Base-by-base conservation (phyloP, 2,797 vertebrate genomes). In the Acanthiza pusilla region DNA sequence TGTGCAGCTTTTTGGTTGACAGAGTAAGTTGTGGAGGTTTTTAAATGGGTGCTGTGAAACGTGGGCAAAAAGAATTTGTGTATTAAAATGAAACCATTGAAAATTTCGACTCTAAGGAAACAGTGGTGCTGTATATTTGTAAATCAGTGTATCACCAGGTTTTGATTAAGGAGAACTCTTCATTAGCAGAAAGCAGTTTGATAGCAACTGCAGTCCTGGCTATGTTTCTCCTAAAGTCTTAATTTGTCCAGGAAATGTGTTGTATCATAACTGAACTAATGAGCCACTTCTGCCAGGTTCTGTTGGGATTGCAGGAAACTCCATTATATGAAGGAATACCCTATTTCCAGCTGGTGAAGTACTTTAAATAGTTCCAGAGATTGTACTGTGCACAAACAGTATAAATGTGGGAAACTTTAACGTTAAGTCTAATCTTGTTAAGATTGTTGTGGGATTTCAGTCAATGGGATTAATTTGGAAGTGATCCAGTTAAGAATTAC, bases 401-500 rank as follows among this genome's bases (percentile, higher is more conserved):
- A 19, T 72, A 58, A 86, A 89, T 83, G n/a, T 7, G 13, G 78
- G 62, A 88, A 88, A 85, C 21, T 20, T 54, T 12, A 72, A 71
- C 55, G 20, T 71, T 51, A 21, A 32, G 25, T 57, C 36, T 71
- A 32, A 50, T 72, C 91, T 88, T 72, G 10, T 67, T 74, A 50
- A 34, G 68, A 71, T 91, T 82, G 53, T 78, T 94, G 43, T 65
- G 66, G 55, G 58, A 32, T 55, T 92, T 92, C 62, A 88, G 67
- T 80, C 62, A 68, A 42, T 92, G 82, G 66, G 75, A 76, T 91
- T 93, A 55, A 84, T 95, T 92, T 94, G 90, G 85, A 93, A 89
- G 60, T 43, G 47, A 90, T 91, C 76, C 68, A 92, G 8, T 90
- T 89, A 90, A 88, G 67, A 94, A 85, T 78, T 92, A 29, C 3